These are phyloP conservation scores for Drosophila kepulauana DNA, from an alignment of 1,140 invertebrate genomes.

Conservation along the genomic window DNA sequence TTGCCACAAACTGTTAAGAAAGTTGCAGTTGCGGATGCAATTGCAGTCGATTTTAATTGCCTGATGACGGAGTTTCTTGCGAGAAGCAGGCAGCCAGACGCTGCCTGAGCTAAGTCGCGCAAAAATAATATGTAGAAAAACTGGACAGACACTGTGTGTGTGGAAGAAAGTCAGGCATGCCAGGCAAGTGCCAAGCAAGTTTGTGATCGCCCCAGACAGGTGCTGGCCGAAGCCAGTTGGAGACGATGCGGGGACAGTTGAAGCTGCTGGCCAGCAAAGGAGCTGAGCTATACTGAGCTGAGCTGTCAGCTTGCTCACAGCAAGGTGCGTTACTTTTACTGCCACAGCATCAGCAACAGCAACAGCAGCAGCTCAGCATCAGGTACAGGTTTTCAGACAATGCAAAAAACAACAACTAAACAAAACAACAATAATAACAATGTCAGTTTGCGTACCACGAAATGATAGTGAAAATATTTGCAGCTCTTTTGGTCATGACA, in stretches of 20 bases:
- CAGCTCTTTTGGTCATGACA: constrained; percentile 77
- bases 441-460: constrained; percentile 56
- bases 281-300: constrained; percentile 30
- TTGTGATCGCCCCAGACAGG: constrained; percentile 45
- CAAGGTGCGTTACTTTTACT: constrained; percentile 79
- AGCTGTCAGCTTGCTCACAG: constrained; percentile 45
- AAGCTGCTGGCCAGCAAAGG: constrained; percentile 42
- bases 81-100: constrained; percentile 44
- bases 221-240: constrained; percentile 5
- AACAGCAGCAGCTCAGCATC: constrained; percentile 27
- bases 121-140: constrained; percentile 73
- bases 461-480: constrained; percentile 82
- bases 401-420: constrained; percentile 34
- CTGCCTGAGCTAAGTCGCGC: constrained; percentile 57
- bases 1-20: constrained; percentile 58
- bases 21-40: constrained; percentile 67
- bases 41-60: constrained; percentile 64
- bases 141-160: constrained; percentile 62
- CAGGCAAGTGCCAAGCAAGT: constrained; percentile 49
- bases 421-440: constrained; percentile 63
- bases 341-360: constrained; percentile 34
- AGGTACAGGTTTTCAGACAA: constrained; percentile 56
- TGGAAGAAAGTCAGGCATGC: constrained; percentile 72
- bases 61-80: constrained; percentile 34
- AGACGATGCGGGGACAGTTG: constrained; percentile 8